Conservation (phyloP, 2,888 invertebrate genomes). For the Apamea monoglypha region DNA sequence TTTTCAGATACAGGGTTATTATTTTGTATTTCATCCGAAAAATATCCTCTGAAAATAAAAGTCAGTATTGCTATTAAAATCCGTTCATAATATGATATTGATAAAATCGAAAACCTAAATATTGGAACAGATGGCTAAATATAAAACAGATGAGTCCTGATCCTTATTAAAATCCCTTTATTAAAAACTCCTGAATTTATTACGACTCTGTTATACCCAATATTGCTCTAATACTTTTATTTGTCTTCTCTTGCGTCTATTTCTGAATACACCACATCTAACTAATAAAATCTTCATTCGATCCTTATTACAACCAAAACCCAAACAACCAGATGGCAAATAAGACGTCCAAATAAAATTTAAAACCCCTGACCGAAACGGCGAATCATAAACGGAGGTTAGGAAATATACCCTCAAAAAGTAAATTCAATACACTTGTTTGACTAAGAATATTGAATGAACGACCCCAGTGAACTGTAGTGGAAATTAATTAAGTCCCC, state of each 20-base stretch:
- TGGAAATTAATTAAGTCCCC: slow-evolving; percentile 85
- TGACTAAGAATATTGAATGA: slow-evolving; percentile 71
- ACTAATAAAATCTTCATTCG: slow-evolving; percentile 47
- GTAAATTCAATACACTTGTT: slow-evolving; percentile 69
- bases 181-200: slow-evolving; percentile 25
- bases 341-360: slow-evolving; percentile 62
- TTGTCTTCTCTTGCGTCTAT: slow-evolving; percentile 10
- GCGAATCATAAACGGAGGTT: slow-evolving; percentile 53
- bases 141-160: slow-evolving; percentile 12
- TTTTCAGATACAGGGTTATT: not conserved
- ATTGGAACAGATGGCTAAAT: slow-evolving; percentile 19
- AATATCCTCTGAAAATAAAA: not conserved
- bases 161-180: slow-evolving; percentile 18
- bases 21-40: slow-evolving; percentile 11
- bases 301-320: slow-evolving; percentile 30
- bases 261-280: slow-evolving; percentile 10
- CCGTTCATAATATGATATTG: slow-evolving; percentile 3
- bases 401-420: slow-evolving; percentile 60
- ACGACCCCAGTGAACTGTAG: slow-evolving; percentile 73
- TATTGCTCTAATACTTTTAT: slow-evolving; percentile 11
- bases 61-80: not conserved
- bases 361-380: slow-evolving; percentile 53
- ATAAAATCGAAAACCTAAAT: slow-evolving; percentile 8
- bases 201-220: slow-evolving; percentile 10
- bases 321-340: slow-evolving; percentile 48